Conservation (phyloP, 1,140 invertebrate species). For the Drosophila bocki region DNA sequence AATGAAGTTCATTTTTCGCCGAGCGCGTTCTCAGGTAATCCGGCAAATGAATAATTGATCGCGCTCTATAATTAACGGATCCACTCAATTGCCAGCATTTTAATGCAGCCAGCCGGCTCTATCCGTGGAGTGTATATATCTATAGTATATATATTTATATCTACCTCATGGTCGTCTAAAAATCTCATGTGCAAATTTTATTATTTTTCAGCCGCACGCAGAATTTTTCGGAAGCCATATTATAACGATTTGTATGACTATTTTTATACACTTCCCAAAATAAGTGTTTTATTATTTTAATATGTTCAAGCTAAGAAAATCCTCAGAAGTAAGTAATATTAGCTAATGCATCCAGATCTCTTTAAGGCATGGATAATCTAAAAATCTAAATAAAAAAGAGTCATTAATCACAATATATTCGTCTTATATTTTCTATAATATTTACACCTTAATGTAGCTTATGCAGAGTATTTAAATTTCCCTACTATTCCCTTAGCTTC, state of each 20-base stretch:
- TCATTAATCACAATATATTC: too few relatives aligned
- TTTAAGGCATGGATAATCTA: too few relatives aligned
- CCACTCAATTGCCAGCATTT: constrained; percentile 77
- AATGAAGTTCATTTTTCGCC: constrained; percentile 68
- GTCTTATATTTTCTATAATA: neutral
- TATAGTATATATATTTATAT: constrained; percentile 4
- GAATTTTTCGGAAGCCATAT: constrained; percentile 54
- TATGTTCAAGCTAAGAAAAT: too few relatives aligned
- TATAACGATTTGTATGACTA: neutral
- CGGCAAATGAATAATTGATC: constrained; percentile 81
- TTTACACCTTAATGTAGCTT: neutral
- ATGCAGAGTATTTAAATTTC: neutral
- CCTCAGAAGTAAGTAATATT: too few relatives aligned
- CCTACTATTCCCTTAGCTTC: too few relatives aligned
- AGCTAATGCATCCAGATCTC: too few relatives aligned
- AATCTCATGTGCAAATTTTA: constrained; percentile 68
- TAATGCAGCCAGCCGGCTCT: constrained; percentile 34
- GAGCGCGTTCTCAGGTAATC: constrained; percentile 67
- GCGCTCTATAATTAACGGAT: constrained; percentile 78
- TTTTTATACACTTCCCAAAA: neutral
- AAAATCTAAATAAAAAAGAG: too few relatives aligned
- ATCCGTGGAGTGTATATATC: neutral
- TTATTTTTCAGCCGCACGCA: constrained; percentile 32
- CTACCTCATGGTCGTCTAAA: constrained; percentile 49
- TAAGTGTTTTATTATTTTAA: too few relatives aligned